phyloP scores from a whole-genome alignment of 2,888 invertebrate genomes.

The Cephonodes hylas region DNA sequence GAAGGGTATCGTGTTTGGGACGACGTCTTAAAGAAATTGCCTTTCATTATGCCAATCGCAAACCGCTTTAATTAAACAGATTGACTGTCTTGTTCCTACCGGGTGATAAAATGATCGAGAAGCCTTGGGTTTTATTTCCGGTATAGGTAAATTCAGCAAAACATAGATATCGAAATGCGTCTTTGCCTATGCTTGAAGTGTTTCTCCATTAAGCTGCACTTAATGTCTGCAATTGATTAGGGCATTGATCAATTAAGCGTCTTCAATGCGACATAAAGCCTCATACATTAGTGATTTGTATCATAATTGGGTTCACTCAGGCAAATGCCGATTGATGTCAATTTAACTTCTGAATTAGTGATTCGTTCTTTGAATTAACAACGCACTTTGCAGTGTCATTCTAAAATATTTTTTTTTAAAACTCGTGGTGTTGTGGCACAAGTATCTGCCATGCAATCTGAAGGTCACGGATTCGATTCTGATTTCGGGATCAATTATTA shows the following conservation, averaged over 20 bases:
- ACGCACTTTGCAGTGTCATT: no score
- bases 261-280: neutral
- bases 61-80: neutral
- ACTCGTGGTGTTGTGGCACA: no score
- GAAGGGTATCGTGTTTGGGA: conserved; percentile 7
- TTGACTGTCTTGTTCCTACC: no score
- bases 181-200: no score
- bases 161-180: no score
- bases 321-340: neutral
- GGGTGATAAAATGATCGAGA: neutral
- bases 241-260: neutral
- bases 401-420: no score
- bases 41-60: neutral
- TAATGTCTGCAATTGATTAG: neutral
- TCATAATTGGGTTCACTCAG: neutral
- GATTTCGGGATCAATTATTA: no score
- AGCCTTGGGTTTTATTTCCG: neutral
- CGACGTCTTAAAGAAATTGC: neutral
- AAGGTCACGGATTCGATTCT: no score
- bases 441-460: no score
- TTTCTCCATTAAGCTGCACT: no score
- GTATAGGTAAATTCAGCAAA: no score
- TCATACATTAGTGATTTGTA: neutral
- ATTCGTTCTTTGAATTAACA: no score
- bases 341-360: neutral